Evolutionary conservation across 2,113 vertebrate genomes (phyloP).

Genomic region (Brachypteracias leptosomus): DNA sequence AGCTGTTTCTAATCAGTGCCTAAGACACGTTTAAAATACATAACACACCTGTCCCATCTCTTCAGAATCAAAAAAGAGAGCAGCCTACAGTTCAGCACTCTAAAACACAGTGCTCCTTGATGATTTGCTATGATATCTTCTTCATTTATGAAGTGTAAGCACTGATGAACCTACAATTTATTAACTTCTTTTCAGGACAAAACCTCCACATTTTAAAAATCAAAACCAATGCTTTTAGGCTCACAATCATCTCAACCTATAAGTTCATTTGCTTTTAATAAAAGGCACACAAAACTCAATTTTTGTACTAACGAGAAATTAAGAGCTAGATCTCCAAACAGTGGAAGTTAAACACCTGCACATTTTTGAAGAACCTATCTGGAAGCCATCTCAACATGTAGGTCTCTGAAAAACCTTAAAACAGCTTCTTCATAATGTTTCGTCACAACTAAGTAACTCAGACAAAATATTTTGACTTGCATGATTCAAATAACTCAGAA

Average conservation of each 20-base stretch:
- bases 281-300: background rate
- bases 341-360: background rate
- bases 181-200: background rate
- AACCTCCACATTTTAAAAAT: fast-evolving
- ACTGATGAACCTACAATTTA: background rate
- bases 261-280: background rate
- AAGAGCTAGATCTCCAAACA: background rate
- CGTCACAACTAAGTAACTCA: background rate
- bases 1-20: background rate
- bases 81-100: background rate
- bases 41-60: background rate
- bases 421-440: background rate
- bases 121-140: background rate
- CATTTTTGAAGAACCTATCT: background rate
- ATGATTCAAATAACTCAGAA: background rate
- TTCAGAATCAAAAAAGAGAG: background rate
- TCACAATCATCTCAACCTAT: background rate
- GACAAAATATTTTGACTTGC: background rate
- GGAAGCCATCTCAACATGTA: background rate
- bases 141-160: background rate
- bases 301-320: background rate
- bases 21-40: background rate
- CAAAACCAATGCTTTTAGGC: background rate
- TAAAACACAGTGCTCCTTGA: background rate
- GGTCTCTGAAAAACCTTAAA: background rate